Conservation (phyloP, 2,888 invertebrate species). For the Drosophila parthenogenetica region DNA sequence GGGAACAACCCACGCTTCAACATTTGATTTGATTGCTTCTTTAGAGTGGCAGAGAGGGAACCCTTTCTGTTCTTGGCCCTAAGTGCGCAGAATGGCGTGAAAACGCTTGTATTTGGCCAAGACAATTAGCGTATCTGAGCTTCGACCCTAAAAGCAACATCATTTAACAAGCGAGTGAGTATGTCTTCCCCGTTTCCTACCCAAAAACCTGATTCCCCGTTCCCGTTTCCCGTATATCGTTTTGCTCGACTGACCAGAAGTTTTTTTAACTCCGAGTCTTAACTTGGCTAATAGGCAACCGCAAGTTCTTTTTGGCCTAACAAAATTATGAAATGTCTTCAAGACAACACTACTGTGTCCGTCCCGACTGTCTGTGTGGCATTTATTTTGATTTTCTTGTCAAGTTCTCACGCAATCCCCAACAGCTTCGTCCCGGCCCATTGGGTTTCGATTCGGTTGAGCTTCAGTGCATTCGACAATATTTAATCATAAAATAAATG, state of each 20-base stretch:
- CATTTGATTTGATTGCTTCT: constrained; percentile 72
- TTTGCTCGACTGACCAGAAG: constrained; percentile 30
- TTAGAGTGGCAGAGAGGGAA: constrained; percentile 25
- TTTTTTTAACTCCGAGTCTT: constrained; percentile 21
- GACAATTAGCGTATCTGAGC: constrained; percentile 59
- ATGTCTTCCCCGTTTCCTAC: not conserved
- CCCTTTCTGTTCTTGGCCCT: constrained; percentile 6
- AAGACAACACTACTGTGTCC: not conserved
- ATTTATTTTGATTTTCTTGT: constrained; percentile 56
- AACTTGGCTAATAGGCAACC: constrained; percentile 36
- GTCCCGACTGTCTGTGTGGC: constrained; percentile 28
- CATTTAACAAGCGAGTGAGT: constrained; percentile 44
- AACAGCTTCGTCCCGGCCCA: constrained; percentile 52
- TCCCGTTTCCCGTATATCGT: constrained; percentile 14
- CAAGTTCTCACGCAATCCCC: constrained; percentile 56
- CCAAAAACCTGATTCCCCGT: not conserved
- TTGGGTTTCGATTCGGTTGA: constrained; percentile 54
- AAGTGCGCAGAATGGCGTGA: constrained; percentile 77
- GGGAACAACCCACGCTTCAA: constrained; percentile 58
- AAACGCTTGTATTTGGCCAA: constrained; percentile 79
- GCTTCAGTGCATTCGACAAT: constrained; percentile 70
- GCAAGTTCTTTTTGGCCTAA: constrained; percentile 30
- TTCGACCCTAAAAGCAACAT: constrained; percentile 27
- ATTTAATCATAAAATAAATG: constrained; percentile 74
- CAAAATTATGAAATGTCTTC: constrained; percentile 55